Evolutionary conservation across 2,797 vertebrate species (phyloP).

Genomic region (Amazona ochrocephala): DNA sequence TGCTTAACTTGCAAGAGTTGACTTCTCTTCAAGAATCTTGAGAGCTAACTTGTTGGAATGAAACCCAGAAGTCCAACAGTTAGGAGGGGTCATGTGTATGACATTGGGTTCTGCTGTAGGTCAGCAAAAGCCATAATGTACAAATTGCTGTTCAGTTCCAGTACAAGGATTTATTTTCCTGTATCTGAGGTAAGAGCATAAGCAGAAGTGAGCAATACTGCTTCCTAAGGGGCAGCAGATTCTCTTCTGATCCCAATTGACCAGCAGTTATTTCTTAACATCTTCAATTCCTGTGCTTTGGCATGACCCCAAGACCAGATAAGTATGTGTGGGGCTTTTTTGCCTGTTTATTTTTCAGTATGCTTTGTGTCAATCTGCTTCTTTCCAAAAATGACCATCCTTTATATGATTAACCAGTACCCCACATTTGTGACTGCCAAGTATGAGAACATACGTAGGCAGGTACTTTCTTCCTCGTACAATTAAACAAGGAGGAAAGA

Average conservation of each 20-base stretch:
- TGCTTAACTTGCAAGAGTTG: background rate
- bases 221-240: background rate
- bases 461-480: rapidly evolving
- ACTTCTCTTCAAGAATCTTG: background rate
- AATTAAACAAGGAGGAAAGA: background rate
- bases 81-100: background rate
- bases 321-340: background rate
- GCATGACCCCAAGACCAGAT: background rate
- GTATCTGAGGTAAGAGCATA: background rate
- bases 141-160: background rate
- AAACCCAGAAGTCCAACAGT: background rate
- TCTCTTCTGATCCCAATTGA: background rate
- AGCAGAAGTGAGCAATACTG: background rate
- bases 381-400: background rate
- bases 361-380: background rate
- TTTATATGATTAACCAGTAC: background rate
- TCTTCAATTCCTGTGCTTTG: background rate
- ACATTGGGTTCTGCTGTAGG: background rate
- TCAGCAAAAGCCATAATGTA: background rate
- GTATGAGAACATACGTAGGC: rapidly evolving
- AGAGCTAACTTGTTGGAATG: background rate
- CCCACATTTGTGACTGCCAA: background rate
- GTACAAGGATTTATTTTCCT: background rate
- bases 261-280: background rate
- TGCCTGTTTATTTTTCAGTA: background rate